Percentiles rank a stretch among this genome's conserved stretches.
These are phyloP conservation scores for Dipodomys merriami DNA, from an alignment of 2,113 vertebrate genomes.

Conservation along the genomic window DNA sequence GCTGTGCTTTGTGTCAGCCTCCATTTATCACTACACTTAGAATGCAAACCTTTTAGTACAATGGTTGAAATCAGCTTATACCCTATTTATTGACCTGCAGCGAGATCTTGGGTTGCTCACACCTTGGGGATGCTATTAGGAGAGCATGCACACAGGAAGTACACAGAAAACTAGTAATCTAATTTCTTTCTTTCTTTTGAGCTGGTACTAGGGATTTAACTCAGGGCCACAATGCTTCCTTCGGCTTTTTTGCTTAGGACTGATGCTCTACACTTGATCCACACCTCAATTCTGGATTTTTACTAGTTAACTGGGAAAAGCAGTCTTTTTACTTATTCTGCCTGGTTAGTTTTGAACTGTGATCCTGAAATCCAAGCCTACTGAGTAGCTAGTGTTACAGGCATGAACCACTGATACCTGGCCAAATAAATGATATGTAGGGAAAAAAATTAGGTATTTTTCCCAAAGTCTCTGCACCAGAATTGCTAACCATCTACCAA, in stretches of 20 bases:
- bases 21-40: accelerated
- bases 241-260: no score
- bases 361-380: no score
- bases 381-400: no score
- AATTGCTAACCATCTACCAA: background rate
- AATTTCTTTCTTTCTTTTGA: background rate
- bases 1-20: accelerated
- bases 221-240: no score
- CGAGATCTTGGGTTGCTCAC: background rate
- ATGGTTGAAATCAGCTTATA: background rate
- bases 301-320: no score
- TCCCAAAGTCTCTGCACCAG: background rate
- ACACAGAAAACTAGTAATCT: conserved; percentile 1
- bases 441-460: background rate
- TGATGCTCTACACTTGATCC: no score
- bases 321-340: no score
- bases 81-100: background rate
- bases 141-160: background rate
- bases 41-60: background rate
- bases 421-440: no score
- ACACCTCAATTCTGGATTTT: no score
- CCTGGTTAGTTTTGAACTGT: no score
- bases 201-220: no score
- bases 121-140: background rate
- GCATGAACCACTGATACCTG: no score